phyloP scores from a whole-genome alignment of 2,797 vertebrate species.

The Heteromormyrus szaboi region DNA sequence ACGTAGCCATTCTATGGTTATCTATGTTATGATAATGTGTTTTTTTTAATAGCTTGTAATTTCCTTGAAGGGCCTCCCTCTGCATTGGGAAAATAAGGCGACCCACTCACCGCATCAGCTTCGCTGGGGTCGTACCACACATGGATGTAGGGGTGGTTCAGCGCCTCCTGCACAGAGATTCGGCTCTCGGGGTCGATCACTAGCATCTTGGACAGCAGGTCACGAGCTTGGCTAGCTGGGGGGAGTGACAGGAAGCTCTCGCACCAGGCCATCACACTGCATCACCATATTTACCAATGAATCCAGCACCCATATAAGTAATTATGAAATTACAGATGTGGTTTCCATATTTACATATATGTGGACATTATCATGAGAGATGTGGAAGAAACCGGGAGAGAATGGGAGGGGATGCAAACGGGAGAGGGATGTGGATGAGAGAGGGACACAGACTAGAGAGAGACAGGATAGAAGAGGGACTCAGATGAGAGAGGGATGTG shows the following conservation, averaged over 20 bases:
- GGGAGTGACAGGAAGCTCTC: slow-evolving; percentile 12
- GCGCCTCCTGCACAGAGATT: slow-evolving; percentile 91
- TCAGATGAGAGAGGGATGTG: not conserved
- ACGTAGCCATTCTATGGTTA: not conserved
- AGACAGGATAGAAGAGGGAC: not conserved
- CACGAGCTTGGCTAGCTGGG: slow-evolving; percentile 86
- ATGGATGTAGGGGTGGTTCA: slow-evolving; percentile 89
- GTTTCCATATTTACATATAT: not conserved
- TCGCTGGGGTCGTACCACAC: slow-evolving; percentile 93
- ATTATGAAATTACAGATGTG: not conserved
- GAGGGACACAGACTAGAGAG: not conserved
- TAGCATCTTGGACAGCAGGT: slow-evolving; percentile 94
- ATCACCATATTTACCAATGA: slow-evolving; percentile 10
- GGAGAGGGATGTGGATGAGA: not conserved
- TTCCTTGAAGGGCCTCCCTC: not conserved
- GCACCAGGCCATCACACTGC: not conserved
- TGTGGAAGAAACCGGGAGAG: not conserved
- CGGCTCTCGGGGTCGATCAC: slow-evolving; percentile 91
- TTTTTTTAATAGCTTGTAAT: not conserved
- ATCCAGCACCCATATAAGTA: not conserved
- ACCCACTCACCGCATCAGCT: slow-evolving; percentile 83
- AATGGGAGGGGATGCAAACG: not conserved
- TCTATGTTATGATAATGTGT: not conserved
- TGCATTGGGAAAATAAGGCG: slow-evolving; percentile 5
- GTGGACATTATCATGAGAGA: not conserved